Base-by-base conservation (phyloP, 2,888 invertebrate genomes). In the Oasisia sp. region DNA sequence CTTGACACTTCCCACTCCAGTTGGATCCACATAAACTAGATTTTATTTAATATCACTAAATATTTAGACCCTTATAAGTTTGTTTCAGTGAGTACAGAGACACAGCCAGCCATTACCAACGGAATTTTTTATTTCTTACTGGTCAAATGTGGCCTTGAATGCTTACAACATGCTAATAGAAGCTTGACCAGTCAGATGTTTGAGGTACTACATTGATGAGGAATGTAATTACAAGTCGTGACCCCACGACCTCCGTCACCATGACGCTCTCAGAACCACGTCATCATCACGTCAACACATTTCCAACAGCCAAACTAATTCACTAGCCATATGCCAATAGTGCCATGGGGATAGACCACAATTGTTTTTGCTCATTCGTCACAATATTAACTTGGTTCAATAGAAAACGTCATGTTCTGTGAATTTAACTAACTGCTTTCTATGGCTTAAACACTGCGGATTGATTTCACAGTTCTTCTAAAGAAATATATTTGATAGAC, bases 141-240 rank as follows among this genome's bases (percentile, higher is more conserved):
- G n/a, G 74, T 74, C n/a, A 27, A 74, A 74, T 74, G 5, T 74
- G 74, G 74, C 74, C 74, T 74, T 74, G 74, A 74, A 74, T 74
- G n/a, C 74, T 19, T 74, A 74, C n/a, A 74, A 27, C 14, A 74
- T 27, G 9, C 50, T 50, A 50, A 50, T 12, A 9, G 8, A 12
- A 74, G 74, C n/a, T 74, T 74, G 27, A 27, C 74, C 74, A 74
- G 74, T 74, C 19, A 27, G 74, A 74, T 3, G n/a, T 74, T 56
- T 74, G 74, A 74, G 74, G 74, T 74, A 74, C 74, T 74, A n/a
- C 74, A 74, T 27, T 74, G 74, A 74, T 74, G 74, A 74, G 74
- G 74, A 74, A 74, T 74, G 74, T 74, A 50, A 50, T 50, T 14
- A 27, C 27, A 19, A 14, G 27, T n/a, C 74, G 27, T 27, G 74